These are phyloP conservation scores for Tetragonula clypearis DNA, from an alignment of 1,140 invertebrate genomes.

Conservation along the genomic window DNA sequence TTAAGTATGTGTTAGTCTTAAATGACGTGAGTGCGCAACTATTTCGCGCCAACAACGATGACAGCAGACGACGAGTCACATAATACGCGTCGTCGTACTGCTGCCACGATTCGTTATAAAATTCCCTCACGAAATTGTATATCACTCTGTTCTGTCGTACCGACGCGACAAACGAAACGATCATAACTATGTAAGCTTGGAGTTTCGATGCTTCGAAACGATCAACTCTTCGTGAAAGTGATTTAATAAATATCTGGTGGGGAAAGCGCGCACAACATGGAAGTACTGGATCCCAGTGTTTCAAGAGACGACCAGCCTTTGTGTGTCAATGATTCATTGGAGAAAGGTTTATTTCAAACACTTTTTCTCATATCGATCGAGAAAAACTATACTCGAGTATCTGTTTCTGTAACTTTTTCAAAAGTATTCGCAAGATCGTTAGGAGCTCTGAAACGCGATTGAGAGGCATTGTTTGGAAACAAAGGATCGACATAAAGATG, in stretches of 20 bases:
- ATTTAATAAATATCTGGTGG: background rate
- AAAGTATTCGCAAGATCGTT: background rate
- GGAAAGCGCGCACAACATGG: constrained; percentile 60
- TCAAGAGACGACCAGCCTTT: constrained; percentile 74
- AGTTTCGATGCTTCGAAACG: constrained; percentile 18
- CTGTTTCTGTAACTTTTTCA: background rate
- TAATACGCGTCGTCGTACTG: background rate
- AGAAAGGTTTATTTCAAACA: constrained; percentile 64
- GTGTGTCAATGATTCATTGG: constrained; percentile 71
- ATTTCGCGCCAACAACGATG: constrained; percentile 30
- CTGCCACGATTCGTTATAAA: background rate
- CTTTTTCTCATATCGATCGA: background rate
- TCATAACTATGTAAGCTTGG: background rate
- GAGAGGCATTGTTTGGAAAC: constrained; percentile 52
- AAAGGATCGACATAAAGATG: constrained; percentile 38
- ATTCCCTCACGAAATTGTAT: background rate
- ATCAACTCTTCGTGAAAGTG: constrained; percentile 46
- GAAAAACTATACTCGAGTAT: background rate
- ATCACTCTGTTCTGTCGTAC: background rate
- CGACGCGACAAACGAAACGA: background rate
- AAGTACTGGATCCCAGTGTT: constrained; percentile 73
- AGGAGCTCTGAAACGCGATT: background rate
- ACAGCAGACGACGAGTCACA: constrained; percentile 25
- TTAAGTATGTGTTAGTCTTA: background rate
- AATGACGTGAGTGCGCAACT: constrained; percentile 26